Evolutionary conservation across 1,140 invertebrate genomes (phyloP).

Genomic region (Theocolax elegans): DNA sequence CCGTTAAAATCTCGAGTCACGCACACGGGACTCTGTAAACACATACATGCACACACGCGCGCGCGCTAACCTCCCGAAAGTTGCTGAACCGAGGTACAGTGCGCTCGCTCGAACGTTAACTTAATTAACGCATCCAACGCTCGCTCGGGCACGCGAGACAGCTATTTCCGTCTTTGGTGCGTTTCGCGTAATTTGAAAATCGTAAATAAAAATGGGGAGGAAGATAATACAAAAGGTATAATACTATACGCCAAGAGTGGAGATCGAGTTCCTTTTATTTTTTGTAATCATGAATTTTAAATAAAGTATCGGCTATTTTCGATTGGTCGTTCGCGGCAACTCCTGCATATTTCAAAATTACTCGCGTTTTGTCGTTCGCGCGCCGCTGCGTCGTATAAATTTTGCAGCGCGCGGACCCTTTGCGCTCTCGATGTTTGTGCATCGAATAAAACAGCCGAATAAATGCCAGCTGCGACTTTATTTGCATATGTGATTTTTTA

Average conservation of each 20-base stretch:
- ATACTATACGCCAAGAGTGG: no score
- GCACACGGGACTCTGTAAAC: background rate
- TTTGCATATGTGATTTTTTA: constrained; percentile 30
- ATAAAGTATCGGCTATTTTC: no score
- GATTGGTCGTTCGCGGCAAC: no score
- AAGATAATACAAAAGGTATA: no score
- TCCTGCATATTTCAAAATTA: background rate
- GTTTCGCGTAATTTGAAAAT: background rate
- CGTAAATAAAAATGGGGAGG: background rate
- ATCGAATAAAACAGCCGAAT: background rate
- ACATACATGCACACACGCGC: no score
- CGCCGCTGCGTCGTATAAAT: background rate
- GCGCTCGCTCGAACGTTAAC: constrained; percentile 45
- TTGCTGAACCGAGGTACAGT: constrained; percentile 2
- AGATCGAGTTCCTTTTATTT: no score
- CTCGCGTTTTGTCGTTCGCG: background rate
- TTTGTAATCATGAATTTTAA: no score
- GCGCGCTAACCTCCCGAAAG: no score
- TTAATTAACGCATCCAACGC: constrained; percentile 47
- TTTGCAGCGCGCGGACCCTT: background rate
- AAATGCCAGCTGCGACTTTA: constrained; percentile 7
- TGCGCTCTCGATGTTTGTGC: background rate
- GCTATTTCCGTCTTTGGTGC: background rate
- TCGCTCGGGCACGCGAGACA: background rate
- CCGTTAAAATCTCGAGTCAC: background rate